Evolutionary conservation across 2,888 invertebrate species (phyloP).

Genomic region (Drosophila gaucha): DNA sequence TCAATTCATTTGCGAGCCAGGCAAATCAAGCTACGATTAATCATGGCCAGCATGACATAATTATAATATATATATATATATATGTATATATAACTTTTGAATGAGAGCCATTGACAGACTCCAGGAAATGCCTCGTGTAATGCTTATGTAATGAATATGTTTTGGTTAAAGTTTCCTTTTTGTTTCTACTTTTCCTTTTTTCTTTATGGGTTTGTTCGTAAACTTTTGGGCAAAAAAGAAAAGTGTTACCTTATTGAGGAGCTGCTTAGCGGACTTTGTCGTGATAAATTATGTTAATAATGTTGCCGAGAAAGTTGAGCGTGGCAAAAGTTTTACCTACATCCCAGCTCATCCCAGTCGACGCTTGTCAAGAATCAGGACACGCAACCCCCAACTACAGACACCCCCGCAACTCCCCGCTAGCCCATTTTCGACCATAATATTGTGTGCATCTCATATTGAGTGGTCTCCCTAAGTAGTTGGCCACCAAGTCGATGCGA

Average conservation of each 20-base stretch:
- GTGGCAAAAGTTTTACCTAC: conserved; percentile 47
- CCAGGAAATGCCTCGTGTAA: conserved; percentile 27
- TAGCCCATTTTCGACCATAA: conserved; percentile 48
- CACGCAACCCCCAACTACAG: conserved; percentile 63
- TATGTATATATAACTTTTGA: conserved; percentile 23
- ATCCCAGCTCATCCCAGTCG: conserved; percentile 57
- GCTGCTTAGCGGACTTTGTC: conserved; percentile 64
- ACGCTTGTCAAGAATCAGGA: conserved; percentile 70
- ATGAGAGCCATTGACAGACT: conserved; percentile 54
- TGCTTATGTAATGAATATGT: conserved; percentile 77
- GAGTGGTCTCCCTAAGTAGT: conserved; percentile 77
- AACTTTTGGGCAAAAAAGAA: conserved; percentile 43
- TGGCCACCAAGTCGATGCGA: conserved; percentile 53
- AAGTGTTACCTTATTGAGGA: conserved; percentile 79
- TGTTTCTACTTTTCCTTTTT: neutral
- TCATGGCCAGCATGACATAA: conserved; percentile 68
- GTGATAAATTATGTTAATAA: conserved; percentile 81
- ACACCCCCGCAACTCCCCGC: neutral
- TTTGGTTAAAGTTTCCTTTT: conserved; percentile 24
- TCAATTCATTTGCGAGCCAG: conserved; percentile 56
- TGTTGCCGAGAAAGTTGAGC: conserved; percentile 61
- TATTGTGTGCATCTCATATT: conserved; percentile 75
- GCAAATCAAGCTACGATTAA: conserved; percentile 68
- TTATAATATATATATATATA: conserved; percentile 40
- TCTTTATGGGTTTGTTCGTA: conserved; percentile 8